Evolutionary conservation across 2,797 vertebrate genomes (phyloP).

Genomic region (Champsocephalus gunnari): DNA sequence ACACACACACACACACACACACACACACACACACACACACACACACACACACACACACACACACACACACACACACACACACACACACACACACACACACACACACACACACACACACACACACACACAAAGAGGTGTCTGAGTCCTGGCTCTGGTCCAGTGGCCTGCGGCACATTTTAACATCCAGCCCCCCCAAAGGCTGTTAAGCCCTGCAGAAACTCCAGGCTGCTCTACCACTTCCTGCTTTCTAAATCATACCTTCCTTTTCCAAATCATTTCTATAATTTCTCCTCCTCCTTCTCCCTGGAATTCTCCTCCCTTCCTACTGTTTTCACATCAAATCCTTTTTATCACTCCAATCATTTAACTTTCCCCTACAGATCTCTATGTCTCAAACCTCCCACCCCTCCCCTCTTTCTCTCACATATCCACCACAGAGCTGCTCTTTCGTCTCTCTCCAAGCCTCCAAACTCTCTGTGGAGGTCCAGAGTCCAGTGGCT

Average conservation of each 20-base stretch:
- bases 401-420: neutral
- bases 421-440: conserved; percentile 26
- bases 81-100: conserved; percentile 17
- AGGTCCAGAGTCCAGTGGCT: conserved; percentile 63
- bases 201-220: conserved; percentile 62
- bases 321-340: conserved; percentile 18
- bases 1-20: conserved; percentile 1
- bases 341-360: conserved; percentile 44
- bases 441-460: conserved; percentile 31
- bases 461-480: conserved; percentile 32
- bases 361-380: conserved; percentile 22
- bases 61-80: conserved; percentile 17
- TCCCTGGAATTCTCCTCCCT: conserved; percentile 26
- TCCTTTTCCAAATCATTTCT: conserved; percentile 41
- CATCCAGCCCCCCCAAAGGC: conserved; percentile 50
- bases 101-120: conserved; percentile 14
- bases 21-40: conserved; percentile 16
- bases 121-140: conserved; percentile 23
- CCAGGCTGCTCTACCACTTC: conserved; percentile 31
- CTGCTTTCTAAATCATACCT: conserved; percentile 21
- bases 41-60: conserved; percentile 17
- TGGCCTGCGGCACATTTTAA: conserved; percentile 68
- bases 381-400: conserved; percentile 4
- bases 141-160: conserved; percentile 60
- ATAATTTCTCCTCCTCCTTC: conserved; percentile 16